Conservation (phyloP, 2,113 vertebrate genomes). For the Octodon degus region DNA sequence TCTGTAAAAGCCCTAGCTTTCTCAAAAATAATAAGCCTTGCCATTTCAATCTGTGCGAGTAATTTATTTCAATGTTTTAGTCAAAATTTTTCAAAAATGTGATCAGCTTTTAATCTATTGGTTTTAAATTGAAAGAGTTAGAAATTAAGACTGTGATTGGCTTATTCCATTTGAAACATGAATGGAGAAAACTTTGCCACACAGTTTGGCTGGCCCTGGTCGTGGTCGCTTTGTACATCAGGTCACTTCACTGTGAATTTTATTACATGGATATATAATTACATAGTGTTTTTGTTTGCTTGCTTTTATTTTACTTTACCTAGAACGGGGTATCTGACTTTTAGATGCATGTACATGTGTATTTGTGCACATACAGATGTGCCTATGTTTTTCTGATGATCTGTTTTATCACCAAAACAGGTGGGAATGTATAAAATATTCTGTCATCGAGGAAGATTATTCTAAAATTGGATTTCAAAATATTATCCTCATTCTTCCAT, state of each 20-base stretch:
- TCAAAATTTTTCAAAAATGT: constrained; percentile 18
- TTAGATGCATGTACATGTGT: background rate
- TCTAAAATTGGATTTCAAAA: constrained; percentile 48
- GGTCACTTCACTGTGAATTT: background rate
- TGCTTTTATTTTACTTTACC: background rate
- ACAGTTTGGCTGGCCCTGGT: background rate
- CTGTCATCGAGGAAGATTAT: background rate
- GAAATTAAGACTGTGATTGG: background rate
- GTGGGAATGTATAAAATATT: background rate
- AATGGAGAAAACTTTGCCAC: constrained; percentile 40
- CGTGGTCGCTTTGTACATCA: background rate
- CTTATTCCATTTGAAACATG: background rate
- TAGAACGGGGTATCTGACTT: background rate
- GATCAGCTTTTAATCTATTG: constrained; percentile 1
- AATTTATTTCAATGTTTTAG: constrained; percentile 14
- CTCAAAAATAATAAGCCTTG: constrained; percentile 11
- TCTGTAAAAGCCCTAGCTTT: background rate
- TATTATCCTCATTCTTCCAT: constrained; percentile 7
- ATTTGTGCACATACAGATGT: background rate
- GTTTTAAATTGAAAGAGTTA: constrained; percentile 43
- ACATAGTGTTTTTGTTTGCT: background rate
- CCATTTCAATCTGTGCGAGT: background rate
- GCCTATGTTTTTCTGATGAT: background rate
- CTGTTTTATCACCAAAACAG: background rate
- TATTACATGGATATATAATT: background rate